Percentiles rank a stretch among this genome's conserved stretches.
These are phyloP conservation scores for Propithecus deckenii DNA, from an alignment of 2,797 vertebrate genomes.

Conservation along the genomic window DNA sequence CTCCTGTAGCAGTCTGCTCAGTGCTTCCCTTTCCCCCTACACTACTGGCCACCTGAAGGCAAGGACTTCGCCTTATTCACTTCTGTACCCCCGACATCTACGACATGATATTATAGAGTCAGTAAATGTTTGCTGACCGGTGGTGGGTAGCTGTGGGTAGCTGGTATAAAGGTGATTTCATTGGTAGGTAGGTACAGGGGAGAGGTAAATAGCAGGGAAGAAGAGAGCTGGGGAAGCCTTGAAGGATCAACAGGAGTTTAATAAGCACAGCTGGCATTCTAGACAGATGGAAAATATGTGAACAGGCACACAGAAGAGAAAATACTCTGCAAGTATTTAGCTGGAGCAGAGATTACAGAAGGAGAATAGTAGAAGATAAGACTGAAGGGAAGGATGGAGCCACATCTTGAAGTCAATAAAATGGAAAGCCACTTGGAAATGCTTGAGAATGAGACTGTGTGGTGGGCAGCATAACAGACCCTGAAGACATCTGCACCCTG, in stretches of 20 bases:
- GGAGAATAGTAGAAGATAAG: not conserved
- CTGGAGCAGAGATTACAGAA: not conserved
- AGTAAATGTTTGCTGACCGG: not conserved
- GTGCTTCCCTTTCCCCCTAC: not conserved
- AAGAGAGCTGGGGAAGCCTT: fast-evolving
- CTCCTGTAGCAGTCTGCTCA: not conserved
- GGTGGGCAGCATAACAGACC: not conserved
- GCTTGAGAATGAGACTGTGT: fast-evolving
- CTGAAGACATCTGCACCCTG: not conserved
- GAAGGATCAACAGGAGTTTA: not conserved
- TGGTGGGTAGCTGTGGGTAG: not conserved
- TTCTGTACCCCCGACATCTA: not conserved
- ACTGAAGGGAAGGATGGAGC: not conserved
- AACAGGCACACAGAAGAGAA: not conserved
- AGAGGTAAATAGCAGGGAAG: not conserved
- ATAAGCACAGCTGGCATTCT: not conserved
- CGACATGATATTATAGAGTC: not conserved
- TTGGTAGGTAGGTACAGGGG: not conserved
- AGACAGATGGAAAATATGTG: not conserved
- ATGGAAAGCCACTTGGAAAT: not conserved
- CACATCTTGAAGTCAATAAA: not conserved
- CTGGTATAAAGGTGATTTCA: not conserved
- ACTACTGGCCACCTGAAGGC: not conserved
- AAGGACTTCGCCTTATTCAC: not conserved
- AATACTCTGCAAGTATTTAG: not conserved